Percentiles rank a stretch among this genome's conserved stretches.
These are phyloP conservation scores for Odobenus rosmarus DNA, from an alignment of 2,113 vertebrate genomes.

Conservation along the genomic window DNA sequence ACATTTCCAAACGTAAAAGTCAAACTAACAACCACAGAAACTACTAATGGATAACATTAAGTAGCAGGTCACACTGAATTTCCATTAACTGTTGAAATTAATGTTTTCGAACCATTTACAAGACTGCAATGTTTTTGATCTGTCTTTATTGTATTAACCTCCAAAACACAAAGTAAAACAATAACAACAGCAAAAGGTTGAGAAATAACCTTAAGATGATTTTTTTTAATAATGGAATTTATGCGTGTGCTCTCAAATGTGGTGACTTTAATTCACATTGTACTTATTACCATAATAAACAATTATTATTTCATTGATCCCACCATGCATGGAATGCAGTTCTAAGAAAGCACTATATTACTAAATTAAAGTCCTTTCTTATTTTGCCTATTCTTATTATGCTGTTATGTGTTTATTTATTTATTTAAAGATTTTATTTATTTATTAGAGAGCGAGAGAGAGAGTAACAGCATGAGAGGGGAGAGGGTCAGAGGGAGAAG, in stretches of 20 bases:
- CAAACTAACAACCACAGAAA: constrained; percentile 11
- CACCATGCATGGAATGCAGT: background rate
- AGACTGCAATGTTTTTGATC: background rate
- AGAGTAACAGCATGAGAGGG: no score
- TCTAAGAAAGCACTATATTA: background rate
- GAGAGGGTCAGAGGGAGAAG: no score
- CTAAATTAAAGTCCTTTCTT: background rate
- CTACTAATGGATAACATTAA: constrained; percentile 10
- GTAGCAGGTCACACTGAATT: constrained; percentile 37
- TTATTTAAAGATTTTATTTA: no score
- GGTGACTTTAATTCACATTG: background rate
- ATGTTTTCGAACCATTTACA: constrained; percentile 19
- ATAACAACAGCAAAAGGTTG: background rate
- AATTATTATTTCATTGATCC: background rate
- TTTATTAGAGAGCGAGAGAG: no score
- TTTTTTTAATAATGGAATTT: background rate
- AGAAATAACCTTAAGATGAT: background rate
- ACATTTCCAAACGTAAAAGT: constrained; percentile 45
- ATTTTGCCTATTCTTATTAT: background rate
- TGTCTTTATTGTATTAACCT: background rate
- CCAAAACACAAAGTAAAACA: constrained; percentile 35
- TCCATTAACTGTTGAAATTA: background rate
- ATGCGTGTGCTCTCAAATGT: background rate
- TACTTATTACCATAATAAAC: background rate
- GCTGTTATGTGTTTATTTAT: background rate